phyloP scores from a whole-genome alignment of 2,797 vertebrate species.

The Dromococcyx pavoninus region DNA sequence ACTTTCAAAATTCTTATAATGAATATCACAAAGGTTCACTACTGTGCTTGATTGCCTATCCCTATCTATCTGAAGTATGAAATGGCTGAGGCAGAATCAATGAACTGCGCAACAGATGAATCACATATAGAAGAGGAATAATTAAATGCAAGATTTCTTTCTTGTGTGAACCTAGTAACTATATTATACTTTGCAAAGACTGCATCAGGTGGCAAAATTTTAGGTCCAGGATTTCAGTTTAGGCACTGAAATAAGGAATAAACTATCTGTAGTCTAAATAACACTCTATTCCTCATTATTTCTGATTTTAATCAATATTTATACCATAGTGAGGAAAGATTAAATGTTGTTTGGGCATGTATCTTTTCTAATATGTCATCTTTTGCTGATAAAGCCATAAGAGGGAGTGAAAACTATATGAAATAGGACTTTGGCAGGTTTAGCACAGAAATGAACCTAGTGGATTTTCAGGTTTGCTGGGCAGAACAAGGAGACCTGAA shows the following conservation, averaged over 20 bases:
- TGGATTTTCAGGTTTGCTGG: not conserved
- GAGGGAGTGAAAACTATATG: not conserved
- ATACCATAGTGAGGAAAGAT: not conserved
- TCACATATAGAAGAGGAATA: not conserved
- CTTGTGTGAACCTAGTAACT: not conserved
- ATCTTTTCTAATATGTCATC: not conserved
- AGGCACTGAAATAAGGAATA: not conserved
- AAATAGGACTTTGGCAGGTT: not conserved
- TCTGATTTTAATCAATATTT: not conserved
- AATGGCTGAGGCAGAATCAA: not conserved
- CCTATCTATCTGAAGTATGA: not conserved
- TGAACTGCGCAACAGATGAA: not conserved
- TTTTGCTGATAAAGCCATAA: slow-evolving; percentile 15
- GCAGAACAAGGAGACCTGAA: not conserved
- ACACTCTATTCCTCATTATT: not conserved
- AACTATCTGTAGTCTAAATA: not conserved
- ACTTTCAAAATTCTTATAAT: not conserved
- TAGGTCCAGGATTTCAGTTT: not conserved
- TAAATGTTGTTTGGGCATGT: not conserved
- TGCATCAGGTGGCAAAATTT: not conserved
- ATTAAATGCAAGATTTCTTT: not conserved
- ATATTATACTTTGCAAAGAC: not conserved
- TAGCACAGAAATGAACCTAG: not conserved
- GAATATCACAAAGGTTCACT: not conserved
- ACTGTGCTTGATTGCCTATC: not conserved